Base-by-base conservation (phyloP, 2,888 invertebrate genomes). In the Ceramica pisi region DNA sequence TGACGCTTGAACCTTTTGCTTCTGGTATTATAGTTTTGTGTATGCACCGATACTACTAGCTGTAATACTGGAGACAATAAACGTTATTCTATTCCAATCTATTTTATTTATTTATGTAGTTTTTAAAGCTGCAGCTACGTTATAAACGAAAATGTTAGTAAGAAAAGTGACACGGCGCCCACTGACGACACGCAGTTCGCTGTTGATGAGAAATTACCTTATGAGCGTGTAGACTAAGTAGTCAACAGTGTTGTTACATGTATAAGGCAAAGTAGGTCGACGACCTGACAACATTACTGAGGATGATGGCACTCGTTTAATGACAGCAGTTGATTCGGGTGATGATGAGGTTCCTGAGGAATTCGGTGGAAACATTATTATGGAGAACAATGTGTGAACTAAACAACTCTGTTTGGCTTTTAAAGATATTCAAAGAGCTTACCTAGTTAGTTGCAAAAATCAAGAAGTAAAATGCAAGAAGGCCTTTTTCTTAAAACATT, bases 181-280 rank as follows among this genome's bases (percentile, higher is more conserved):
- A 79, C 63, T 38, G 55, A n/a, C 38, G 6, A 46, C n/a, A 46
- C 61, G 16, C 9, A 35, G 12, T 66, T 59, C 26, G 8, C 0
- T 12, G 41, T 66, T 63, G 41, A 67, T 63, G 51, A 44, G 63
- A 69, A 80, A 63, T 63, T 53, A 21, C 70, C 70, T 19, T 69
- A 60, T 21, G 4, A 31, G 55, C 10, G 16, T 31, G 35, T 23
- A 56, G 35, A 61, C 41, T 31, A 31, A 35, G 19, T 53, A 23
- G 8, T 48, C 14, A 16, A 56, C 21, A 31, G 35, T 57, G n/a
- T 56, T 50, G 21, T 73, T 55, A 21, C 38, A 26, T 64, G 16
- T 59, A 55, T 66, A 67, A 59, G 59, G 61, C 19, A 16, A 67
- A 51, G 23, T 62, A 1, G 57, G 71, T 67, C 67, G 12, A 68